Base-by-base conservation (phyloP, 2,888 invertebrate species). In the Luperina testacea region DNA sequence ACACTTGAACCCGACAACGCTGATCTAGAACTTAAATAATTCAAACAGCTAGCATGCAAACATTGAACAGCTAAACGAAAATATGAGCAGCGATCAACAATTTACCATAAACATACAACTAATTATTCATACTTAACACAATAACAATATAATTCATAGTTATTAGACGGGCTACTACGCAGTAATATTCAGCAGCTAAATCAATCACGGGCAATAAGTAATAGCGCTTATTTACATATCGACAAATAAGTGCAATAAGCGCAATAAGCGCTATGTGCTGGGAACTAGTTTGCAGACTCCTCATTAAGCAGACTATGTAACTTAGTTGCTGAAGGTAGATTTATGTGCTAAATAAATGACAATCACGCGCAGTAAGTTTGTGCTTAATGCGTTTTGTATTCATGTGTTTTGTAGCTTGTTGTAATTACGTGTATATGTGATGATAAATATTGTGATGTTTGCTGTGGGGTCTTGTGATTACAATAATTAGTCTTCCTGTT, bases 271-370 rank as follows among this genome's bases (percentile, higher is more conserved):
- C 51, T 51, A 77, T 67, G 63, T 75, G 63, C 63, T 71, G 13
- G 27, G 42, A 85, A 80, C 87, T 42, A 73, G 87, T 87, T 85
- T 48, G 67, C 57, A 48, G 57, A 51, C 69, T 87, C 77, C 81
- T 85, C 84, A 87, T 85, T 85, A 84, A 65, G 48, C 63, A 71
- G n/a, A 48, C 75, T 75, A 64, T 64, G 70, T 69, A 57, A 73
- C 80, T 72, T 74, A 74, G 78, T 83, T 67, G 76, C 64, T 65
- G 80, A n/a, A 63, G 57, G 68, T 77, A 76, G 84, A 85, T 84
- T 85, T 86, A 86, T 85, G 80, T 13, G 72, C 63, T 77, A 77
- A 84, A 83, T 85, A 83, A 86, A 85, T 80, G 87, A 85, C 84
- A 85, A 85, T 86, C 84, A 83, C 79, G 87, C 84, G 84, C 84